Evolutionary conservation across 2,888 invertebrate genomes (phyloP), one percentile per base, ranked within the genome.

Genomic region (Ariolimax columbianus): DNA sequence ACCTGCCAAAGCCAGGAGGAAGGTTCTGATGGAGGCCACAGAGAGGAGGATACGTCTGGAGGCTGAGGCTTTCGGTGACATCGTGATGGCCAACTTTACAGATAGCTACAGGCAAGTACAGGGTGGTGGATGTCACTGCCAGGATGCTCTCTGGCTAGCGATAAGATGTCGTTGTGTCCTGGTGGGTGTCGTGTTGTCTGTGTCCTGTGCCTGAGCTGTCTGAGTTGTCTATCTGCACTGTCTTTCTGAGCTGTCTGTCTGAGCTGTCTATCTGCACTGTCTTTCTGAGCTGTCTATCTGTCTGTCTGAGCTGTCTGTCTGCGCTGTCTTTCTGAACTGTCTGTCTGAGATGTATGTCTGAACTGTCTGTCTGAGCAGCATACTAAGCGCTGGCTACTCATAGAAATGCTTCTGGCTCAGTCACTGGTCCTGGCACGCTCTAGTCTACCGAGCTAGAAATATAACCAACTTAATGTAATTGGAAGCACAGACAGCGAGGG

Each of bases 261-360:
- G 51, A n/a, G 26, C 78, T 77, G 51, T 47, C 75, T 78, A 23
- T 47, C 75, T 82, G 40, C 38, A n/a, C 75, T 80, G 40, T 55
- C 51, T 82, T 23, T 75, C 75, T 82, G 36, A n/a, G 40, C 73
- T 82, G 36, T 75, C 82, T 82, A 23, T 75, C 82, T 82, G 59
- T 77, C 77, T 79, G 59, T 77, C 83, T 55, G 36, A 59, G 77
- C 30, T 51, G 11, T 51, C 19, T 19, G 9, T 51, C 51, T 51
- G 9, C 51, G 9, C 51, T 51, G 51, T 51, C 51, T 59, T 79
- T 55, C 30, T 77, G 81, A 59, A n/a, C 83, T 78, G 55, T 59
- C 77, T 83, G 77, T 59, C 51, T 51, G 51, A n/a, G n/a, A n/a
- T n/a, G n/a, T n/a, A n/a, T n/a, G n/a, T n/a, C n/a, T n/a, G n/a